phyloP scores from a whole-genome alignment of 2,888 invertebrate genomes.

The Morpho achilles region DNA sequence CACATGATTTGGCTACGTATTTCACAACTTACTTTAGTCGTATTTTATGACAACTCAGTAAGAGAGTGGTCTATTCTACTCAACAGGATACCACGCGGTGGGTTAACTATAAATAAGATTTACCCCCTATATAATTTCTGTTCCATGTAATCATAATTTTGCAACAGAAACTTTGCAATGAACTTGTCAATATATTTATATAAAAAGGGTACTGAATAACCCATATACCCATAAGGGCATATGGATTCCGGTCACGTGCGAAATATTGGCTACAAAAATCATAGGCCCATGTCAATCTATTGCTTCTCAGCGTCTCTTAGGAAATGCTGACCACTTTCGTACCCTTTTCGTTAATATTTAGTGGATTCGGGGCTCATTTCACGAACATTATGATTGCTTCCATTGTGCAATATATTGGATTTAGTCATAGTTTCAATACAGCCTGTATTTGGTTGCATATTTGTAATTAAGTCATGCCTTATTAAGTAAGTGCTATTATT shows the following conservation, averaged over 20 bases:
- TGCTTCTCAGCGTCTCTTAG: not conserved
- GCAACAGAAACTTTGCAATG: too few relatives aligned
- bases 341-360: slow-evolving; percentile 1
- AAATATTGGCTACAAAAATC: slow-evolving; percentile 68
- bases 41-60: too few relatives aligned
- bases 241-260: slow-evolving; percentile 58
- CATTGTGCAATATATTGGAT: slow-evolving; percentile 12
- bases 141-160: too few relatives aligned
- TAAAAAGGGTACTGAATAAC: too few relatives aligned
- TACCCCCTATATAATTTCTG: too few relatives aligned
- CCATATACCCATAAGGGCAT: not conserved
- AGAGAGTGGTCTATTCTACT: too few relatives aligned
- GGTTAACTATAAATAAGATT: too few relatives aligned
- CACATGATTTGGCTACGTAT: too few relatives aligned
- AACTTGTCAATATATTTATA: too few relatives aligned
- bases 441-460: not conserved
- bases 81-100: too few relatives aligned
- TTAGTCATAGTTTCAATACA: slow-evolving; percentile 3
- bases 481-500: too few relatives aligned
- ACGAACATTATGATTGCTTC: slow-evolving; percentile 19
- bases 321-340: slow-evolving; percentile 4
- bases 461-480: slow-evolving; percentile 9
- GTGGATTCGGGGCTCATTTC: slow-evolving; percentile 6
- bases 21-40: too few relatives aligned
- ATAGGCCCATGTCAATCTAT: slow-evolving; percentile 31